Percentiles rank a stretch among this genome's conserved stretches.
Evolutionary conservation across 1,140 invertebrate genomes (phyloP).

Genomic region (Amyelois transitella): DNA sequence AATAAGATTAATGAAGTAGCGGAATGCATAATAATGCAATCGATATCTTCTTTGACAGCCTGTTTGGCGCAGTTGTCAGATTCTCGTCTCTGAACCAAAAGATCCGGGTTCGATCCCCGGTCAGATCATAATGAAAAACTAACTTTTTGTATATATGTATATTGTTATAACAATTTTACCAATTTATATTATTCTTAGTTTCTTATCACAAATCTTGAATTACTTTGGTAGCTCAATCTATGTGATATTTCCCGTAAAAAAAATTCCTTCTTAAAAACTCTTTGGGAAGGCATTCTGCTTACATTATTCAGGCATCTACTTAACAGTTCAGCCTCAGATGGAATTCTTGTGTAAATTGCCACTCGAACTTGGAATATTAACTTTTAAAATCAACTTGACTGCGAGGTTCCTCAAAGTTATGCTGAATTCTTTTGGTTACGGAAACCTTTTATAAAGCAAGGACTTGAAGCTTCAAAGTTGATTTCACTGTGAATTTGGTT

Average conservation of each 20-base stretch:
- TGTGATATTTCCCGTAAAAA: no score
- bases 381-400: slow-evolving; percentile 36
- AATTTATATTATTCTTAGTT: no score
- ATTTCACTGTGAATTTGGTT: background rate
- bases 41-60: background rate
- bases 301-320: slow-evolving; percentile 42
- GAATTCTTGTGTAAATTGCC: slow-evolving; percentile 46
- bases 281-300: slow-evolving; percentile 17
- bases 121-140: no score
- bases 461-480: background rate
- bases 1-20: background rate
- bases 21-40: background rate
- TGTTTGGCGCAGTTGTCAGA: no score
- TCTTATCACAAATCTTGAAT: no score
- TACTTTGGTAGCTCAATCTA: no score
- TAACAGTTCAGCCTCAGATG: slow-evolving; percentile 32
- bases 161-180: no score
- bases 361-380: slow-evolving; percentile 49
- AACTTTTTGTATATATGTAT: no score
- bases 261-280: background rate
- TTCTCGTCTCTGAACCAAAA: no score
- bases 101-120: no score
- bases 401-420: slow-evolving; percentile 25
- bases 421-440: slow-evolving; percentile 6
- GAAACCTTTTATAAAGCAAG: slow-evolving; percentile 2